phyloP scores from a whole-genome alignment of 2,113 vertebrate species.

The Coptodon bakossiorum region DNA sequence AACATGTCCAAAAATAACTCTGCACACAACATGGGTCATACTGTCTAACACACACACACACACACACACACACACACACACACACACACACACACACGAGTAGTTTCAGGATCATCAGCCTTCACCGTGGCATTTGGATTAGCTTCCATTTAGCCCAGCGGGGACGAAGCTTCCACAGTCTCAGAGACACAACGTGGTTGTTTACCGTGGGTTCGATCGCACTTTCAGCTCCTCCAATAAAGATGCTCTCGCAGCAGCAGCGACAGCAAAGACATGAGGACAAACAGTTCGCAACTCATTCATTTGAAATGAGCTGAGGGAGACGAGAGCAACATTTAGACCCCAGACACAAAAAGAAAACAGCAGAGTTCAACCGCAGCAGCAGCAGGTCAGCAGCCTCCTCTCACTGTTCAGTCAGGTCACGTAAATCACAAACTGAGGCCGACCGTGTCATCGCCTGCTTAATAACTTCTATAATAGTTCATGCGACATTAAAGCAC shows the following conservation, averaged over 20 bases:
- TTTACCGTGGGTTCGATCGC: not conserved
- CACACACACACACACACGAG: not conserved
- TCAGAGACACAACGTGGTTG: not conserved
- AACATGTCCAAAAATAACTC: conserved; percentile 24
- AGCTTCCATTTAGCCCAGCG: not conserved
- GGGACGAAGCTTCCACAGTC: not conserved
- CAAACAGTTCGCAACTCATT: not conserved
- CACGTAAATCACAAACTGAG: rapidly evolving
- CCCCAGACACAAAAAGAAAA: not conserved
- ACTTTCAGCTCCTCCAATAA: not conserved
- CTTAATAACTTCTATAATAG: not conserved
- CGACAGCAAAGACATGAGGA: not conserved
- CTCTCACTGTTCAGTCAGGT: not conserved
- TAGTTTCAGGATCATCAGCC: conserved; percentile 2
- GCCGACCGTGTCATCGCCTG: not conserved
- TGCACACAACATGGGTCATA: not conserved
- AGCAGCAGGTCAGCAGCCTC: not conserved
- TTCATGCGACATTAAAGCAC: not conserved
- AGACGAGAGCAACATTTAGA: not conserved
- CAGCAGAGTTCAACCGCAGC: no score
- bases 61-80: not conserved
- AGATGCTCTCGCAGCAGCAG: not conserved
- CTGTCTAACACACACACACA: not conserved
- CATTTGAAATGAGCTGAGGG: not conserved
- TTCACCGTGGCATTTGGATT: conserved; percentile 1